Base-by-base conservation (phyloP, 1,140 invertebrate genomes). In the Scaptomyza graminum region DNA sequence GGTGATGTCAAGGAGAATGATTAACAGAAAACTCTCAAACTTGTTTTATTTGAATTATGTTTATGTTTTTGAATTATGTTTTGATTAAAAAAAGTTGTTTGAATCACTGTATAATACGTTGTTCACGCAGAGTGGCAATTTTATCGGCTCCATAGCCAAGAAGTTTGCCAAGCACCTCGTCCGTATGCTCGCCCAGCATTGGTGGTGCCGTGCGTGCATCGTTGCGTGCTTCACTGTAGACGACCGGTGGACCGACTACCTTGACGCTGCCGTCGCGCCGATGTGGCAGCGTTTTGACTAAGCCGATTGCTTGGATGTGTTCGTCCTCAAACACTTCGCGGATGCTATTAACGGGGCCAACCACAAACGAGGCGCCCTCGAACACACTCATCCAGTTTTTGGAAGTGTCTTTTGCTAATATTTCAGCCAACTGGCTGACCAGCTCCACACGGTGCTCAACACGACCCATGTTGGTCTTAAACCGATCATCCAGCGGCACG, bases 331-430 rank as follows among this genome's bases (percentile, higher is more conserved):
- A 99, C 0, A 97, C 96, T 92, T 98, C 94, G 61, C 94, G 92
- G 85, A 99, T 95, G 12, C 93, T 95, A 93, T 99, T 99, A 0
- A 99, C 94, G 0, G 97, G 97, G 0, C 97, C 98, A 91, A 95
- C 96, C 3, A 98, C 97, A 90, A 98, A 97, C 2, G 95, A 92
- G 5, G 94, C 93, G 25, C 94, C 94, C 57, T 95, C 94, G 68
- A 99, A 96, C 57, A 94, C 90, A 3, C 92, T 73, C 47, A 94
- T 92, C 98, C 98, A 99, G 77, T 98, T 94, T 25, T 94, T 92
- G 55, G 95, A 96, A 0, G 94, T 94, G 85, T 97, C 95, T 11
- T 92, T 90, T 5, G 81, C 55, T 64, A 99, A 95, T 54, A 94
- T 93, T 2, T 93, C 76, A 68, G 93, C 92, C 3, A 98, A 92